These are phyloP conservation scores for Neoaliturus tenellus DNA, from an alignment of 2,888 invertebrate genomes.

Conservation along the genomic window DNA sequence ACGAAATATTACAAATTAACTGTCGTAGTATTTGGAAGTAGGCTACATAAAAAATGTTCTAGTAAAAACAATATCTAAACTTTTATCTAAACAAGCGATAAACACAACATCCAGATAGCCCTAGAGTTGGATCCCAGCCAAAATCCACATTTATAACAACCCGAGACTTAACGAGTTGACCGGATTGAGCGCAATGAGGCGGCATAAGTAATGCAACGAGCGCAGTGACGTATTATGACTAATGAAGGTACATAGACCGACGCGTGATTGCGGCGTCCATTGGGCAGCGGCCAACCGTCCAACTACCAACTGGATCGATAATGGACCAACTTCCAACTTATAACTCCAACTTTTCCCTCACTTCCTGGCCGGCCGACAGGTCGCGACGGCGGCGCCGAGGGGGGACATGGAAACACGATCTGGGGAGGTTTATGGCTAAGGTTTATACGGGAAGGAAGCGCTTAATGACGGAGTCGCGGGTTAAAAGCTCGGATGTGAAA, in stretches of 20 bases:
- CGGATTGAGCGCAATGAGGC: neutral
- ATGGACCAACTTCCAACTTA: conserved; percentile 43
- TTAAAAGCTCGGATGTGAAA: too few species aligned
- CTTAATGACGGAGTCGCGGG: too few species aligned
- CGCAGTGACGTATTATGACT: conserved; percentile 5
- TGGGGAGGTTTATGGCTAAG: neutral
- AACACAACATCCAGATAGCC: neutral
- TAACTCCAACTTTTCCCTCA: conserved; percentile 44
- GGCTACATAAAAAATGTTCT: too few species aligned
- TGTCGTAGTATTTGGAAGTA: too few species aligned
- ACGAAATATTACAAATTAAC: too few species aligned
- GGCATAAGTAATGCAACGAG: neutral
- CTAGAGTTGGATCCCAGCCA: neutral
- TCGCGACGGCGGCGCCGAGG: neutral
- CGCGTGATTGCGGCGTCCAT: conserved; percentile 29
- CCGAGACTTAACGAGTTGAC: neutral
- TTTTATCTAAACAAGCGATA: too few species aligned
- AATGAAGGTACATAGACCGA: neutral
- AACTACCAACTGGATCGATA: conserved; percentile 7
- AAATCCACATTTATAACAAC: neutral
- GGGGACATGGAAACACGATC: conserved; percentile 3
- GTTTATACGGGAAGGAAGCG: too few species aligned
- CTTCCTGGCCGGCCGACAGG: conserved; percentile 1
- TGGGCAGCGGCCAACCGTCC: neutral
- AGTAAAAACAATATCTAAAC: too few species aligned